Percentiles rank a stretch among this genome's conserved stretches.
phyloP scores from a whole-genome alignment of 2,888 invertebrate genomes.

The Octonoba sinensis region DNA sequence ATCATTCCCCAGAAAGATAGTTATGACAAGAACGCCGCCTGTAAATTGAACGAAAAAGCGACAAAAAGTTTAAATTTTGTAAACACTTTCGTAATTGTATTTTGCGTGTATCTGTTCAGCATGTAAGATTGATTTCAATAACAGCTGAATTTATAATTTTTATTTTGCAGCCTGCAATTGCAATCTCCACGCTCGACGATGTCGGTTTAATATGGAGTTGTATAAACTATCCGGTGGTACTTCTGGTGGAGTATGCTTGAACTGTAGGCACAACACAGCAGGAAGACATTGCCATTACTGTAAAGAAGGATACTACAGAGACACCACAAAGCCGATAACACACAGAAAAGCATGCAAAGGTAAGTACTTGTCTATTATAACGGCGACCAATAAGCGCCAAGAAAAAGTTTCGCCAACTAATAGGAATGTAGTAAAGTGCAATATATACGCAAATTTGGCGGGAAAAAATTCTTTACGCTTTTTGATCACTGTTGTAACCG shows the following conservation, averaged over 20 bases:
- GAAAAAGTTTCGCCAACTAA: not conserved
- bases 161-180: constrained; percentile 91
- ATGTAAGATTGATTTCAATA: too few relatives aligned
- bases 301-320: constrained; percentile 95
- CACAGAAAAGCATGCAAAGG: constrained; percentile 98
- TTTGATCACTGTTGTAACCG: too few relatives aligned
- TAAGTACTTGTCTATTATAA: too few relatives aligned
- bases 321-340: constrained; percentile 89
- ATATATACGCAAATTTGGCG: not conserved
- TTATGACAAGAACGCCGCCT: too few relatives aligned
- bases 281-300: constrained; percentile 98
- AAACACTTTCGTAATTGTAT: too few relatives aligned
- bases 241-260: constrained; percentile 95
- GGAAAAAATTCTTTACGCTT: not conserved
- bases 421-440: not conserved
- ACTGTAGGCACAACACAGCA: constrained; percentile 97
- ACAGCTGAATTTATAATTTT: not conserved
- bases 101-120: too few relatives aligned
- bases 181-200: constrained; percentile 95
- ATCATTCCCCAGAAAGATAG: too few relatives aligned
- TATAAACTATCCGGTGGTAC: constrained; percentile 94
- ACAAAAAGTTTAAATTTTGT: too few relatives aligned
- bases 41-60: too few relatives aligned
- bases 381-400: too few relatives aligned
- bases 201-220: constrained; percentile 98